Evolutionary conservation across 2,888 invertebrate species (phyloP).

Genomic region (Embidobia sp.): DNA sequence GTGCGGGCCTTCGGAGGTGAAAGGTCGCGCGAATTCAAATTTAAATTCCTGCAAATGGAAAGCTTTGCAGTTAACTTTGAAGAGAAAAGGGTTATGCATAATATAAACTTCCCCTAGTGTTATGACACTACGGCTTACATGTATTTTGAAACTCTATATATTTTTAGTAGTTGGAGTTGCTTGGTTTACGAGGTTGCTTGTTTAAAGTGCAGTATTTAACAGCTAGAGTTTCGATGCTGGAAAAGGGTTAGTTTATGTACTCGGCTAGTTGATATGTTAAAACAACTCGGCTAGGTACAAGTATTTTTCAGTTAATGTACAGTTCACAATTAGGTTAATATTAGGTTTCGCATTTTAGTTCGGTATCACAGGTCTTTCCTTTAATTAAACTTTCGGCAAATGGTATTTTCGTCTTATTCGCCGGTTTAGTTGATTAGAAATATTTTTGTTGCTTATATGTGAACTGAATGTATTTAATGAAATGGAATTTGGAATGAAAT

Average conservation of each 20-base stretch:
- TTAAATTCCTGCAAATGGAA: neutral
- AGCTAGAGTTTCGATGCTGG: constrained; percentile 1
- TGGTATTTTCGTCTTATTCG: too few species aligned
- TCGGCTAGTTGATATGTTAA: neutral
- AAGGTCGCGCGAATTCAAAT: neutral
- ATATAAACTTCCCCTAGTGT: too few species aligned
- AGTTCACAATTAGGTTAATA: too few species aligned
- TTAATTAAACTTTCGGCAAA: too few species aligned
- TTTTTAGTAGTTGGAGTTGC: constrained; percentile 13
- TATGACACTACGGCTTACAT: neutral
- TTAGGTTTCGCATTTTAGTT: too few species aligned
- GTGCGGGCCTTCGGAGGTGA: neutral
- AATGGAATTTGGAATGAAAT: too few species aligned
- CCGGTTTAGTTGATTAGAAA: too few species aligned
- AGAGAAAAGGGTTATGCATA: neutral
- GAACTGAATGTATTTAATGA: too few species aligned
- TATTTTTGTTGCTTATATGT: too few species aligned
- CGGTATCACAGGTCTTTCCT: too few species aligned
- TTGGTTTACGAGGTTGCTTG: constrained; percentile 1
- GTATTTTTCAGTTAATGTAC: too few species aligned
- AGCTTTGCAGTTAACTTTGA: neutral
- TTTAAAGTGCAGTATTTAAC: constrained; percentile 15
- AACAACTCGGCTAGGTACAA: too few species aligned
- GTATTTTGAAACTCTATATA: neutral
- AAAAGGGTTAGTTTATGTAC: constrained; percentile 5